Conservation (phyloP, 35 echinoderm and acorn worm genomes). For the Ptychodera flava region DNA sequence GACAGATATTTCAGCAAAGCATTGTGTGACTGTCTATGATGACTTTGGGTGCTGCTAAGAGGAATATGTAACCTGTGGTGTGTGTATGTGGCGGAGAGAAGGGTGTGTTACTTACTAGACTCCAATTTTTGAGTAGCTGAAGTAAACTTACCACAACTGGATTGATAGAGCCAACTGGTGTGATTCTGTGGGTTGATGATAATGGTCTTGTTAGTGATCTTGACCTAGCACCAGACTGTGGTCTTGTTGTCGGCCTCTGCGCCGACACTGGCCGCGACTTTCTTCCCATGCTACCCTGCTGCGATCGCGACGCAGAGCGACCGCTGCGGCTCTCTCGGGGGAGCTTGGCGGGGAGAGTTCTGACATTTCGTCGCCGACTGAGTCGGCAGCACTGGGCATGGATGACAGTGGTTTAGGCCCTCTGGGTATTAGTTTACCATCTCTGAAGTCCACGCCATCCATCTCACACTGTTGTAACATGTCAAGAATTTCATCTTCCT, state of each 20-base stretch:
- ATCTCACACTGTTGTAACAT: constrained; percentile 88
- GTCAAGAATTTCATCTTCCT: constrained; percentile 86
- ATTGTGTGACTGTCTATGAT: no score
- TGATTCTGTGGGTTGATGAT: background rate
- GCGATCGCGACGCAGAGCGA: constrained; percentile 4
- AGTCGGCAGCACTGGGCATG: constrained; percentile 72
- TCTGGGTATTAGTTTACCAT: constrained; percentile 21
- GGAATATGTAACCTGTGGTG: no score
- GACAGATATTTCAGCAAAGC: no score
- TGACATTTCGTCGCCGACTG: constrained; percentile 42
- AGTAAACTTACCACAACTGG: background rate
- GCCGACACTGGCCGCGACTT: constrained; percentile 48
- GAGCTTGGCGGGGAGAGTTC: constrained; percentile 9
- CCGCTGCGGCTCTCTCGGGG: constrained; percentile 17
- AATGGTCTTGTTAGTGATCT: background rate
- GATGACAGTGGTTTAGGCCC: constrained; percentile 88
- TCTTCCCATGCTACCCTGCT: constrained; percentile 14
- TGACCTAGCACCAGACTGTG: constrained; percentile 26
- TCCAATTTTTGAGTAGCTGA: no score
- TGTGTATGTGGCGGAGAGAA: no score
- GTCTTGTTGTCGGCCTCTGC: constrained; percentile 61
- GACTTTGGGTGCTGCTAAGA: no score
- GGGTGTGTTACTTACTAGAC: no score
- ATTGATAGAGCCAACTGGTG: background rate
- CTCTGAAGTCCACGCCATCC: constrained; percentile 9